Percentiles rank a stretch among this genome's conserved stretches.
These are phyloP conservation scores for Drosophila saltans DNA, from an alignment of 1,140 invertebrate species.

Conservation along the genomic window DNA sequence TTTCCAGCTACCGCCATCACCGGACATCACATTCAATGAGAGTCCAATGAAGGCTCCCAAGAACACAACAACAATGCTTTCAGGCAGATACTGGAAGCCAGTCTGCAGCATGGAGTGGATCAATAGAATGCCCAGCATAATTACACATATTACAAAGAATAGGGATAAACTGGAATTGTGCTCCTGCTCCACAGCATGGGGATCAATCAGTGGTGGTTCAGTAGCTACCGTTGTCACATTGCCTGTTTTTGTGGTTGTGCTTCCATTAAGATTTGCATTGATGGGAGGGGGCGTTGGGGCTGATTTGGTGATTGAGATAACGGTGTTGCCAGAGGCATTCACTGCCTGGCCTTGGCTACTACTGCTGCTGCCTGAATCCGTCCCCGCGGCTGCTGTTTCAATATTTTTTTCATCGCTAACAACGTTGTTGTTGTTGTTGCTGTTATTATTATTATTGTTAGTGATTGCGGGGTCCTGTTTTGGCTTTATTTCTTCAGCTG, in stretches of 20 bases:
- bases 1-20: slow-evolving; percentile 95
- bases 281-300: neutral
- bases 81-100: slow-evolving; percentile 97
- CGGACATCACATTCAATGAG: slow-evolving; percentile 94
- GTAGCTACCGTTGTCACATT: slow-evolving; percentile 56
- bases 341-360: neutral
- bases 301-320: neutral
- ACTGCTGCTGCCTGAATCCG: neutral
- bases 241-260: slow-evolving; percentile 23
- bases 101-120: slow-evolving; percentile 98
- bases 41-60: slow-evolving; percentile 96
- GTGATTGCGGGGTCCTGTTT: neutral
- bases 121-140: slow-evolving; percentile 95
- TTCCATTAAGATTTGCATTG: slow-evolving; percentile 7
- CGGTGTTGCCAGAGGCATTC: slow-evolving; percentile 5
- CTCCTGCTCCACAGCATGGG: slow-evolving; percentile 96
- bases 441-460: neutral
- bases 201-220: slow-evolving; percentile 85
- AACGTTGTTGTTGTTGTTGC: neutral
- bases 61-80: slow-evolving; percentile 98
- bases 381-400: neutral
- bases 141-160: slow-evolving; percentile 96
- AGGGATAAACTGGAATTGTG: slow-evolving; percentile 98
- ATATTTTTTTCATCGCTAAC: slow-evolving; percentile 3
- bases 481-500: neutral